Percentiles rank a stretch among this genome's conserved stretches.
Evolutionary conservation across 2,797 vertebrate genomes (phyloP).

Genomic region (Falco naumanni): DNA sequence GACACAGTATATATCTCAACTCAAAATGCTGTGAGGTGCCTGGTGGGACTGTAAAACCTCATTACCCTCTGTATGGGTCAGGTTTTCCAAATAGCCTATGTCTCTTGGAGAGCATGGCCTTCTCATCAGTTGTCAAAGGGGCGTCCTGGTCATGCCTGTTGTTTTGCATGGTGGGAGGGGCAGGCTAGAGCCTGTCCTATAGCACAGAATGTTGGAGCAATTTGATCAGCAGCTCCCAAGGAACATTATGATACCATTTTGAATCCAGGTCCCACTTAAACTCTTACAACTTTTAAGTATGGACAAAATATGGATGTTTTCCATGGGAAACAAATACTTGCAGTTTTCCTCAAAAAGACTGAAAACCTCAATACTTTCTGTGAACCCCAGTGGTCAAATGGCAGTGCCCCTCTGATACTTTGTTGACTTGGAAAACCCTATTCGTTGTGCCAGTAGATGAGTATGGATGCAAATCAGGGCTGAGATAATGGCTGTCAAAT

Average conservation of each 20-base stretch:
- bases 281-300: background rate
- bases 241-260: background rate
- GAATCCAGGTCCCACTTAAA: background rate
- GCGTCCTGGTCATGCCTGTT: background rate
- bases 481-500: conserved; percentile 45
- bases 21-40: background rate
- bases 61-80: accelerated
- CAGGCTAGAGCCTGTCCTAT: background rate
- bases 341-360: background rate
- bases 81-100: background rate
- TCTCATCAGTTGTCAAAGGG: background rate
- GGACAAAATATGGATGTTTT: background rate
- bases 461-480: conserved; percentile 14
- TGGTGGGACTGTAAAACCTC: background rate
- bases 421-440: background rate
- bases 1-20: background rate
- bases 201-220: background rate
- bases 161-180: background rate
- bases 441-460: background rate
- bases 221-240: background rate
- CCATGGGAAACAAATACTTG: background rate
- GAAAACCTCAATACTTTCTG: background rate
- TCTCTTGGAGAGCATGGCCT: background rate
- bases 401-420: background rate
- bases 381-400: background rate